phyloP scores from a whole-genome alignment of 2,888 invertebrate species.

The Lepidonotus clava region DNA sequence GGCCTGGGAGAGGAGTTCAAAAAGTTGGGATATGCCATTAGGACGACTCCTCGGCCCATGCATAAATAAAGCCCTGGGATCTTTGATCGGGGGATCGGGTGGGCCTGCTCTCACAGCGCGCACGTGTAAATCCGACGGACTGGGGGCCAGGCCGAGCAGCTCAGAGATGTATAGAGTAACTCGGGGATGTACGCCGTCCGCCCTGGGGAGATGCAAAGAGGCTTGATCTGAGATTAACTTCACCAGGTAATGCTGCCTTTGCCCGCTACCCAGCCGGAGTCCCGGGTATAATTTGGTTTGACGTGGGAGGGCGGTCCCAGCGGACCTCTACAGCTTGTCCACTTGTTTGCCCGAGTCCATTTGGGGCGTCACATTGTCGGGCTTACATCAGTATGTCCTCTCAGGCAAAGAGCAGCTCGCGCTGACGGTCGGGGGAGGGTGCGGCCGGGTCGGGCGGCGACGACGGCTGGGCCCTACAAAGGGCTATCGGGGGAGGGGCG shows the following conservation, averaged over 20 bases:
- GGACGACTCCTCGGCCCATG: neutral
- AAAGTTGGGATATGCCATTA: neutral
- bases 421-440: neutral
- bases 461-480: neutral
- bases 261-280: neutral
- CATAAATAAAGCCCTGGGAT: neutral
- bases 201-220: neutral
- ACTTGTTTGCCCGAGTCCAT: too few relatives aligned
- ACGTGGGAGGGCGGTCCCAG: neutral
- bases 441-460: neutral
- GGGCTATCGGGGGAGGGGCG: neutral
- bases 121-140: too few relatives aligned
- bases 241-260: neutral
- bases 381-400: too few relatives aligned
- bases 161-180: constrained; percentile 10
- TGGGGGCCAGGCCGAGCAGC: neutral
- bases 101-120: neutral
- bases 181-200: neutral
- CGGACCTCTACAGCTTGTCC: too few relatives aligned
- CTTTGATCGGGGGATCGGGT: neutral
- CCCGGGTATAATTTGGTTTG: neutral
- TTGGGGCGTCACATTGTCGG: too few relatives aligned
- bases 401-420: neutral
- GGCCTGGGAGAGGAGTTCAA: neutral
- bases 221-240: neutral